Conservation (phyloP, 2,888 invertebrate species). For the Andrena minutula region DNA sequence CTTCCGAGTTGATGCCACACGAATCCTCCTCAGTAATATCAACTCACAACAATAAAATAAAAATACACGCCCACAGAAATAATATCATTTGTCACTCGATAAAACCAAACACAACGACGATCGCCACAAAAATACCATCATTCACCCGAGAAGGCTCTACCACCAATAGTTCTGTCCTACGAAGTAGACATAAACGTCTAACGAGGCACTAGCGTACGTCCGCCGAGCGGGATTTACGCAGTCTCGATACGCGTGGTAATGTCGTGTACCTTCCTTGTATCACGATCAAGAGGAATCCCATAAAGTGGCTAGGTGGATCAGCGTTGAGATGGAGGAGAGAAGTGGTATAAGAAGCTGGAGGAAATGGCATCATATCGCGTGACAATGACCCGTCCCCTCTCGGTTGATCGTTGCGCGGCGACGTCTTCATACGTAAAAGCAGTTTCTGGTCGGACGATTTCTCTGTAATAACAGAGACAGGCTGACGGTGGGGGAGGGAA, state of each 20-base stretch:
- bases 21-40: too few relatives aligned
- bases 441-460: slow-evolving; percentile 6
- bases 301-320: slow-evolving; percentile 8
- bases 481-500: not conserved
- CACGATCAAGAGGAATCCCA: not conserved
- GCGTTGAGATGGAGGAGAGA: not conserved
- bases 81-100: too few relatives aligned
- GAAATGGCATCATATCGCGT: not conserved
- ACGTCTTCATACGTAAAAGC: slow-evolving; percentile 12
- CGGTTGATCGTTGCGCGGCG: not conserved
- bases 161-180: not conserved
- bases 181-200: not conserved
- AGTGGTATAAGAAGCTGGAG: not conserved
- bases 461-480: not conserved
- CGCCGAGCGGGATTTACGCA: not conserved
- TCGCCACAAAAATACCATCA: too few relatives aligned
- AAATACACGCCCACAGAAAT: too few relatives aligned
- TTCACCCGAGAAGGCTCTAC: too few relatives aligned
- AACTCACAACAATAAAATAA: too few relatives aligned
- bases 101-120: too few relatives aligned
- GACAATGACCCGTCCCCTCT: slow-evolving; percentile 23
- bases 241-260: not conserved
- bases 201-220: not conserved
- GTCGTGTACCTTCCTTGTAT: not conserved
- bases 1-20: too few relatives aligned